These are phyloP conservation scores for Lycia hirtaria DNA, from an alignment of 2,888 invertebrate genomes.

Conservation along the genomic window DNA sequence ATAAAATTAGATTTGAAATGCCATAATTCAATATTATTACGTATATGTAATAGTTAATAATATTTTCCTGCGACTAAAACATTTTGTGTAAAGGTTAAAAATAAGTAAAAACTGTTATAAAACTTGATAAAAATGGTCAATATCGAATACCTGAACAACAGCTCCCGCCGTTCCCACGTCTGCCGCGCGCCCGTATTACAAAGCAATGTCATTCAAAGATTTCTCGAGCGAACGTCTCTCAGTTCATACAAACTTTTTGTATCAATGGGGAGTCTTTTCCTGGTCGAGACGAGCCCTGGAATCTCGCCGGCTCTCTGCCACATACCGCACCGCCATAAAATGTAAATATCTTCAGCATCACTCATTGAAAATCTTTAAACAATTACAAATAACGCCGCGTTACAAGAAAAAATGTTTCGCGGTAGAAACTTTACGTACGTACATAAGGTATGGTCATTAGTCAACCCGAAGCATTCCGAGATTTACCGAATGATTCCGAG, in stretches of 20 bases:
- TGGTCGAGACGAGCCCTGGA: conserved; percentile 66
- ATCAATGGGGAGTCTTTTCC: conserved; percentile 76
- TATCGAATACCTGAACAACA: too few species aligned
- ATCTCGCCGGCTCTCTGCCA: conserved; percentile 63
- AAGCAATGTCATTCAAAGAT: conserved; percentile 75
- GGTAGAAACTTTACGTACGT: too few species aligned
- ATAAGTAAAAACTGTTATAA: not conserved
- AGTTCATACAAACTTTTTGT: conserved; percentile 57
- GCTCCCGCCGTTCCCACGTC: conserved; percentile 46
- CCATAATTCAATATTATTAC: too few species aligned
- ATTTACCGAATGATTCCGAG: too few species aligned
- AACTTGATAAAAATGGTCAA: too few species aligned
- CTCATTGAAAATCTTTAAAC: conserved; percentile 66
- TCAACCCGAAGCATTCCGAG: too few species aligned
- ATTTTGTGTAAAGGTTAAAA: too few species aligned
- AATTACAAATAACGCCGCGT: conserved; percentile 58
- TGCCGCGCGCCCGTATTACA: conserved; percentile 52
- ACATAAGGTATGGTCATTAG: too few species aligned
- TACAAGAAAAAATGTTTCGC: conserved; percentile 14
- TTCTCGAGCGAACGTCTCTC: conserved; percentile 64
- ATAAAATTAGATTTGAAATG: too few species aligned
- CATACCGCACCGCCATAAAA: conserved; percentile 78
- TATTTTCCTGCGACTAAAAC: too few species aligned
- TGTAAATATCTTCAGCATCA: conserved; percentile 70
- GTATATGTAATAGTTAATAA: too few species aligned